Base-by-base conservation (phyloP, 1,140 invertebrate genomes). In the Acromyrmex heyeri region DNA sequence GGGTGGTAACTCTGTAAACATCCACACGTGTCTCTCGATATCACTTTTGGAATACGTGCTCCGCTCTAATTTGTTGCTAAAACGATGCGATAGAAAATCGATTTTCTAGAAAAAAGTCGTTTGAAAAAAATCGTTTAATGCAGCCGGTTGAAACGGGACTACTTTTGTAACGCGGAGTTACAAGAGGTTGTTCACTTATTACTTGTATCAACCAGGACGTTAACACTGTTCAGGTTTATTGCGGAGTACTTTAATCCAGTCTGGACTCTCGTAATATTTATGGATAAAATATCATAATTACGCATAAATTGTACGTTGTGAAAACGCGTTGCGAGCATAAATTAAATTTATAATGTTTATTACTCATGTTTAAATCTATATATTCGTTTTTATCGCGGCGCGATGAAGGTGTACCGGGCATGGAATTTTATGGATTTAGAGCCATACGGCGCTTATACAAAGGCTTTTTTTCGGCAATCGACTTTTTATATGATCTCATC, bases 381-480 rank as follows among this genome's bases (percentile, higher is more conserved):
- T n/a, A 16, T 27, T 57, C 21, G 44, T 83, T 83, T 83, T 83
- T 18, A 30, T 30, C 18, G 6, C 24, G 6, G 3, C 6, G 55
- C 38, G 24, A 21, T 24, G 44, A 24, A 70, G 55, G 7, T 21
- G 34, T 8, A 14, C 8, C 12, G 14, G 72, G 18, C 53, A n/a
- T 34, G 34, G 16, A 30, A 21, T 72, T 72, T 82, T 48, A 27
- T 12, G 24, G 24, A 61, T 75, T 75, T 24, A 34, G 21, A 55
- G 7, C 24, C 18, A 16, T 24, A 12, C 6, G 16, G 14, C 21
- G 24, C 55, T 50, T 6, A 5, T 6, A 14, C 50, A 83, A 73
- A 18, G 55, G 12, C 21, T 62, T 73, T 78, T 82, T 83, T 83
- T 82, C 38, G 79, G 69, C 55, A 50, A 24, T 61, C 24, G 5